Percentiles rank a stretch among this genome's conserved stretches.
Conservation (phyloP, 2,797 vertebrate species). For the Aeoliscus strigatus region DNA sequence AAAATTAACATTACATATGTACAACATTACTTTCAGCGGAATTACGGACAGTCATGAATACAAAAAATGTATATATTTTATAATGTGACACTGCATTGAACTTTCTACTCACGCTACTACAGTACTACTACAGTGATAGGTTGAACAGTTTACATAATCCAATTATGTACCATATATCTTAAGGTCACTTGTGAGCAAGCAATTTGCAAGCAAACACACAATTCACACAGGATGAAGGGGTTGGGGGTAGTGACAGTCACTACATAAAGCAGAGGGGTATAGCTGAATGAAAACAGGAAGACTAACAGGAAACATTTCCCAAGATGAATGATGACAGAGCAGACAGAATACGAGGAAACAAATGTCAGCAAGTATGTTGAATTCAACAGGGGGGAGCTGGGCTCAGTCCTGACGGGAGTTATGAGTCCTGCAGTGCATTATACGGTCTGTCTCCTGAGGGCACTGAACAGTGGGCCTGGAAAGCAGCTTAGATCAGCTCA, state of each 20-base stretch:
- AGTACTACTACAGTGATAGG: too few species aligned
- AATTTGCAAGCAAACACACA: too few species aligned
- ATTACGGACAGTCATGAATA: too few species aligned
- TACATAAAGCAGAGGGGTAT: conserved; percentile 12
- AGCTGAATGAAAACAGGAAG: conserved; percentile 49
- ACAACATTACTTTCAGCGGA: too few species aligned
- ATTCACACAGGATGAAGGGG: too few species aligned
- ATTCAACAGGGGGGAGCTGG: conserved; percentile 25
- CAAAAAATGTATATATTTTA: too few species aligned
- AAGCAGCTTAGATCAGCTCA: conserved; percentile 56
- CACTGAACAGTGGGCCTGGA: conserved; percentile 24
- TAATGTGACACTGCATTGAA: too few species aligned
- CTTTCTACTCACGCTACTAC: too few species aligned
- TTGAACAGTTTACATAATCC: conserved; percentile 36
- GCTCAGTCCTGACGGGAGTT: conserved; percentile 24
- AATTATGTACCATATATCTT: conserved; percentile 23
- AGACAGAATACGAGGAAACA: conserved; percentile 22
- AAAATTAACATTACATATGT: too few species aligned
- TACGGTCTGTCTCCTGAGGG: conserved; percentile 8
- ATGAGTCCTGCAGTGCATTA: conserved; percentile 33
- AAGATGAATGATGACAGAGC: conserved; percentile 19
- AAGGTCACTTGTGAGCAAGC: too few species aligned
- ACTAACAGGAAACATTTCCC: conserved; percentile 41
- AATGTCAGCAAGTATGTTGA: conserved; percentile 41
- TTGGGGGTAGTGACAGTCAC: too few species aligned